Evolutionary conservation across 35 echinoderm and acorn worm genomes (phyloP), one percentile per base, ranked within the genome.

Genomic region (Eucidaris tribuloides): DNA sequence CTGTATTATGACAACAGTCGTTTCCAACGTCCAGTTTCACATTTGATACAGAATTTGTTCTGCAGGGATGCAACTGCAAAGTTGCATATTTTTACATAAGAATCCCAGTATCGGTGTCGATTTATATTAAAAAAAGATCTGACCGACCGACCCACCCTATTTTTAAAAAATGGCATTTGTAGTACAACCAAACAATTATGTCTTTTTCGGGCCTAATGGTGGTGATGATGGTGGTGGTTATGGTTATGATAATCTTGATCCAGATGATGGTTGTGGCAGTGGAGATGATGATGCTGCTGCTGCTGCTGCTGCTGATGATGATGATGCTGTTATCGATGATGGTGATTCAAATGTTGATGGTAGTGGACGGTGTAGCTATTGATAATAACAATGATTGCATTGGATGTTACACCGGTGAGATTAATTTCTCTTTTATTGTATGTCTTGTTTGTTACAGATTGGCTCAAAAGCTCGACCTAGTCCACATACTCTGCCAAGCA

Each of bases 391-490:
- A 68, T 68, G 64, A 37, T 68, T 19, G 18, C 31, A 68, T 2
- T 68, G 64, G 0, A 5, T 1, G 19, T 68, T 3, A 1, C 6
- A 28, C 22, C 30, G 55, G 55, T 58, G 55, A 6, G 55, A 6
- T 58, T 4, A 58, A 4, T 23, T 76, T 60, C 33, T 23, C 5
- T 58, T 86, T 18, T 4, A 28, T 78, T 78, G 33, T 24, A 27
- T 43, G 65, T 3, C 2, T 36, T 7, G 28, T 63, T 41, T n/a
- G 43, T 29, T 38, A n/a, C 43, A 93, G 91, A 46, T 84, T 93
- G 65, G 81, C 91, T 11, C 71, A 89, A 28, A 68, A 94, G 36
- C 45, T 94, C 20, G 78, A 94, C 64, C 65, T 94, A 4, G 55
- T 81, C 6, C 44, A 94, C 23, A 78, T 94, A 17, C 42, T 94